Base-by-base conservation (phyloP, 2,113 vertebrate species). In the Alces alces region DNA sequence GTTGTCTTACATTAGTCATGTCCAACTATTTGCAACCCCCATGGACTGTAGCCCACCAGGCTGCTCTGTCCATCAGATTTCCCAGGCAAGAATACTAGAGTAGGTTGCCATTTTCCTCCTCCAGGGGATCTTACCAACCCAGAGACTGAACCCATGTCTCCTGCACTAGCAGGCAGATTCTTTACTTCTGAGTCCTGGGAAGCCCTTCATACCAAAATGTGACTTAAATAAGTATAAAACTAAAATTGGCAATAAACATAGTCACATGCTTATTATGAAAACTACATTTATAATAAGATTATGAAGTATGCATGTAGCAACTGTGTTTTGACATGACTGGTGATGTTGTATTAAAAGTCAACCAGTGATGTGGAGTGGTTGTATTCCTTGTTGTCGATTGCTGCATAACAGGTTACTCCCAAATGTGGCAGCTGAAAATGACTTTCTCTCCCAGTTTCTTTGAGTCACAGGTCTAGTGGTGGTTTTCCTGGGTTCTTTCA, bases 341-440 rank as follows among this genome's bases (percentile, higher is more conserved):
- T 47, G 16, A 43, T 5, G 2, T 58, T 19, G 23, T 28, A 6
- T 3, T 43, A 30, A 60, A 60, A 52, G 45, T 30, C 54, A 19
- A 0, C 3, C 25, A 3, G 25, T 17, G n/a, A 12, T 0, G 1
- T 3, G 4, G 33, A 3, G 15, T 39, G 27, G 13, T 33, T 52
- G 10, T 30, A 3, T 36, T 6, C 3, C 0, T 36, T 12, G 45
- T 50, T 55, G 13, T 21, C 3, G 2, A 1, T 15, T 5, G 25
- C 47, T 36, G 10, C 19, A 0, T n/a, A 43, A 30, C n/a, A 33
- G 0, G 4, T 36, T 2, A 23, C 43, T 70, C 85, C 45, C 47
- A 27, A 39, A 7, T 0, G 28, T 10, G 3, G 14, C 43, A 33
- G 33, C 52, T 83, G 70, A 7, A 28, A 8, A n/a, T 28, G 4